A percentile compares a stretch with the other conserved stretches of the same genome.
These are phyloP conservation scores for Ptychodera flava DNA, from an alignment of 35 echinoderm and acorn worm species.

Conservation along the genomic window DNA sequence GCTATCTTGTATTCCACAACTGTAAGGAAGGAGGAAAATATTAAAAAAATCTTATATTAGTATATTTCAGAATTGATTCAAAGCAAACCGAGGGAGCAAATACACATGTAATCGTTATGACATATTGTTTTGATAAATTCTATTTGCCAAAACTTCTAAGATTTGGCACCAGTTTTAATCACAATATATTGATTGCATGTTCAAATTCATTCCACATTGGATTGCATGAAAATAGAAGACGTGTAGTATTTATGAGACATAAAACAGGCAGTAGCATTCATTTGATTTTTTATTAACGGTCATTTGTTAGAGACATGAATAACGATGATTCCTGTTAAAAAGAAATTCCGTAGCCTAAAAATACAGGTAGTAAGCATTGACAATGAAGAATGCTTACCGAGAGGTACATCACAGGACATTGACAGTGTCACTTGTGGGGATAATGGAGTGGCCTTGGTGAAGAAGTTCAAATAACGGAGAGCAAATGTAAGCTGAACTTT, in stretches of 20 bases:
- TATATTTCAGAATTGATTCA: no score
- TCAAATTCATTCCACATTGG: neutral
- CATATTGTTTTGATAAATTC: neutral
- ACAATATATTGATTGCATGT: neutral
- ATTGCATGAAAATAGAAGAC: neutral
- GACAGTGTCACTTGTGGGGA: conserved; percentile 67
- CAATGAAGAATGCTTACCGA: conserved; percentile 90
- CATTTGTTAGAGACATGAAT: no score
- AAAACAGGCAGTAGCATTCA: no score
- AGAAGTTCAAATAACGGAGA: conserved; percentile 61
- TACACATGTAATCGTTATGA: neutral
- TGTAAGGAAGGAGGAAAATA: conserved; percentile 38
- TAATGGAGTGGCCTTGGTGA: conserved; percentile 87
- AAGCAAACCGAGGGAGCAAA: neutral
- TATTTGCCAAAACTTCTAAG: neutral
- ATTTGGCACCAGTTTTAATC: neutral
- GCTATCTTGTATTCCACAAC: conserved; percentile 94
- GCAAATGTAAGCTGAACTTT: conserved; percentile 73
- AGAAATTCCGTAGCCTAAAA: no score
- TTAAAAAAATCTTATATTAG: no score
- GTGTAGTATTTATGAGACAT: neutral
- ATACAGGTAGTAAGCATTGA: no score
- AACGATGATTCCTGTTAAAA: no score
- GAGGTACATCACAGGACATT: conserved; percentile 60
- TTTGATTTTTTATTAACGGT: no score